Conservation (phyloP, 2,113 vertebrate genomes). For the Rhinopomastus cyanomelas region DNA sequence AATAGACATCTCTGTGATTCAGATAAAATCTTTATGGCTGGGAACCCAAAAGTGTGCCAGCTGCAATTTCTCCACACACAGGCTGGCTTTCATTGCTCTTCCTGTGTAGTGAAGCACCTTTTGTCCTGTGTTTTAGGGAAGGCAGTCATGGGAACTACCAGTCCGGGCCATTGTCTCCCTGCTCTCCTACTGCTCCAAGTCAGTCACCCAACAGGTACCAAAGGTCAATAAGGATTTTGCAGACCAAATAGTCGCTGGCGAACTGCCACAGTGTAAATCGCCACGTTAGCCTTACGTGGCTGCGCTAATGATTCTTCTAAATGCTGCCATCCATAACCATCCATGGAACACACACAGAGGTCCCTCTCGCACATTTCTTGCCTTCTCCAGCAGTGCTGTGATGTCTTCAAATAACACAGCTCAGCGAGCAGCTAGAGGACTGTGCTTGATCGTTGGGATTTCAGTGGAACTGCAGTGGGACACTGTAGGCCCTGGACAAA, state of each 20-base stretch:
- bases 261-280: neutral
- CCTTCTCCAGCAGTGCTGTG: neutral
- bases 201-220: slow-evolving; percentile 90
- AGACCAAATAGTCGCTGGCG: neutral
- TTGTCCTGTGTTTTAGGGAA: slow-evolving; percentile 74
- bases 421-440: neutral
- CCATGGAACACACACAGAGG: neutral
- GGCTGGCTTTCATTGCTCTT: neutral
- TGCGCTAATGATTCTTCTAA: neutral
- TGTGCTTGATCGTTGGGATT: neutral
- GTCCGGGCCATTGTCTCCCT: slow-evolving; percentile 73
- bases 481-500: neutral
- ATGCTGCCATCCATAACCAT: neutral
- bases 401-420: neutral
- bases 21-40: neutral
- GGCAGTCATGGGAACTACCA: slow-evolving; percentile 82
- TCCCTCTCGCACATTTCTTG: neutral
- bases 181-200: slow-evolving; percentile 76
- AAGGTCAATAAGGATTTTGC: slow-evolving; percentile 43
- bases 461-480: neutral
- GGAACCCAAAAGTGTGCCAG: neutral
- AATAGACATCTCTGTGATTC: neutral
- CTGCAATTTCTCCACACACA: neutral
- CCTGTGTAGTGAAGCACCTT: neutral
- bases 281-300: neutral